These are phyloP conservation scores for Microtus montanus DNA, from an alignment of 2,113 vertebrate genomes.

Conservation along the genomic window DNA sequence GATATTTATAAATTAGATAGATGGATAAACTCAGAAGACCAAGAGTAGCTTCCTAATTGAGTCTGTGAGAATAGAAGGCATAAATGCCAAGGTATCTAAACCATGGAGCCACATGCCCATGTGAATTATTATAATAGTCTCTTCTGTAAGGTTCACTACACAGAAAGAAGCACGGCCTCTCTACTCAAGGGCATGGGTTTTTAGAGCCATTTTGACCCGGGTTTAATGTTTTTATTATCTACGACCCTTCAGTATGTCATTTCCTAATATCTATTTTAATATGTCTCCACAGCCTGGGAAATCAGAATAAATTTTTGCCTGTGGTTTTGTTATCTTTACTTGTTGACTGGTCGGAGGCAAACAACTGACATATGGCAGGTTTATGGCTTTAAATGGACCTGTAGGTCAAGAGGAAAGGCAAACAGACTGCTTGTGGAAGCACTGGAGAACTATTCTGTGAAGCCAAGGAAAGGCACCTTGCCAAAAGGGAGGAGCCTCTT, in stretches of 20 bases:
- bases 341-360: slow-evolving; percentile 21
- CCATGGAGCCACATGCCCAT: neutral
- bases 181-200: neutral
- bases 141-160: neutral
- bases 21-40: neutral
- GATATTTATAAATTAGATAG: neutral
- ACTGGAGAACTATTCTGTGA: neutral
- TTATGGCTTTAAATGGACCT: slow-evolving; percentile 49
- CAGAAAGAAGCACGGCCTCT: neutral
- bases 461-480: neutral
- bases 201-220: slow-evolving; percentile 25
- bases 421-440: too few relatives aligned
- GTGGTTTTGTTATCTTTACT: slow-evolving; percentile 21
- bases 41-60: neutral
- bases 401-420: slow-evolving; percentile 27
- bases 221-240: neutral
- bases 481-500: neutral
- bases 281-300: neutral
- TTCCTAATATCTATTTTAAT: neutral
- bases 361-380: neutral
- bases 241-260: neutral
- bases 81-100: neutral
- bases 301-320: neutral
- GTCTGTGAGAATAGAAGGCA: neutral
- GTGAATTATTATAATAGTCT: neutral